phyloP scores from a whole-genome alignment of 2,113 vertebrate genomes.

The Brevimyrus niger region DNA sequence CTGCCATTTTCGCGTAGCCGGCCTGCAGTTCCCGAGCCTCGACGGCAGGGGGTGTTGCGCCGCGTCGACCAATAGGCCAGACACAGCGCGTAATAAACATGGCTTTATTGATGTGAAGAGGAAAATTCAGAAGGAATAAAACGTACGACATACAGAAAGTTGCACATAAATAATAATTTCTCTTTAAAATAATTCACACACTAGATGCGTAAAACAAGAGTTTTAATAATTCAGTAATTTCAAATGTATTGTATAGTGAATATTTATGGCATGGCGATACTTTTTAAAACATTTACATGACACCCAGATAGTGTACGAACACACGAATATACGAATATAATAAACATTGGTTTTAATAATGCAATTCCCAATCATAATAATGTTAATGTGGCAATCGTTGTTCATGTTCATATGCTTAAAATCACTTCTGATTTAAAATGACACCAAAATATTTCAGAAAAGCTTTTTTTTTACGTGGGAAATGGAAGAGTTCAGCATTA shows the following conservation, averaged over 20 bases:
- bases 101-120: background rate
- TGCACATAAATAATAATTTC: background rate
- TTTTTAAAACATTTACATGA: background rate
- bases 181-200: background rate
- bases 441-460: background rate
- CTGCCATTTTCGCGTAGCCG: constrained; percentile 4
- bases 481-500: background rate
- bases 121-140: background rate
- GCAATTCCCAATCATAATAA: background rate
- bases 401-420: background rate
- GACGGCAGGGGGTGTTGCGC: background rate
- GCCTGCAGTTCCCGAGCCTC: background rate
- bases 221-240: background rate
- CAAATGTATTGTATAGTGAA: background rate
- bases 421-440: background rate
- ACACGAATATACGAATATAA: background rate
- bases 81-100: background rate
- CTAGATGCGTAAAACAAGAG: background rate
- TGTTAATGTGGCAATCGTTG: background rate
- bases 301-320: background rate
- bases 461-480: background rate
- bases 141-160: background rate
- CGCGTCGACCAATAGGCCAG: background rate
- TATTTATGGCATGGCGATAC: background rate
- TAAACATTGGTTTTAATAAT: background rate